Conservation (phyloP, 1,140 invertebrate species). For the Aphelenchoides fujianensis region DNA sequence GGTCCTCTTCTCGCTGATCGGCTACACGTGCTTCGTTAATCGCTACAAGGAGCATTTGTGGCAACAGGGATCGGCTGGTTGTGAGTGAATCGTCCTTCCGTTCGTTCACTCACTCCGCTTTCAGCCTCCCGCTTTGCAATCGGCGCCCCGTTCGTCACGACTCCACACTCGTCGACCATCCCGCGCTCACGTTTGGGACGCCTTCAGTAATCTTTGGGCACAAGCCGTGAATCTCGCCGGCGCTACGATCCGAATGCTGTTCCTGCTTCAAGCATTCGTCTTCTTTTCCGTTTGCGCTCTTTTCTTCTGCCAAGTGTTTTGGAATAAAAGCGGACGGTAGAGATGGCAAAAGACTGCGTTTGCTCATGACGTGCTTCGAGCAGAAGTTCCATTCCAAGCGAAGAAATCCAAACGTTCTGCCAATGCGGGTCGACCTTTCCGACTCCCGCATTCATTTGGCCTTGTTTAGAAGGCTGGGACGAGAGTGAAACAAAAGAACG, state of each 20-base stretch:
- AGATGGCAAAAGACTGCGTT: too few species aligned
- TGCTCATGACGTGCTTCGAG: too few species aligned
- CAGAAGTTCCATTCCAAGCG: too few species aligned
- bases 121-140: not conserved
- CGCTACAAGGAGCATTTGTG: constrained; percentile 28
- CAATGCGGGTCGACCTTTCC: too few species aligned
- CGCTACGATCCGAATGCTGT: not conserved
- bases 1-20: constrained; percentile 28
- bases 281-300: not conserved
- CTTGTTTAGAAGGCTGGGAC: too few species aligned
- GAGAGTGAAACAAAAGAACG: too few species aligned
- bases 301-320: not conserved
- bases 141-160: not conserved
- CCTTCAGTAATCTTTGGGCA: too few species aligned
- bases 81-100: not conserved
- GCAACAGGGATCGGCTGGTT: not conserved
- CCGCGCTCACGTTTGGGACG: not conserved
- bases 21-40: constrained; percentile 33
- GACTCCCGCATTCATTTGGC: too few species aligned
- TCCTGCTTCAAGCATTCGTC: not conserved
- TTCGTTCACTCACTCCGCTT: not conserved
- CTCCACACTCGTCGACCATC: not conserved
- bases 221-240: not conserved
- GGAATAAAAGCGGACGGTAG: too few species aligned
- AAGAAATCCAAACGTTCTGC: too few species aligned